These are phyloP conservation scores for Synergus laeviventris DNA, from an alignment of 2,888 invertebrate genomes.

Conservation along the genomic window DNA sequence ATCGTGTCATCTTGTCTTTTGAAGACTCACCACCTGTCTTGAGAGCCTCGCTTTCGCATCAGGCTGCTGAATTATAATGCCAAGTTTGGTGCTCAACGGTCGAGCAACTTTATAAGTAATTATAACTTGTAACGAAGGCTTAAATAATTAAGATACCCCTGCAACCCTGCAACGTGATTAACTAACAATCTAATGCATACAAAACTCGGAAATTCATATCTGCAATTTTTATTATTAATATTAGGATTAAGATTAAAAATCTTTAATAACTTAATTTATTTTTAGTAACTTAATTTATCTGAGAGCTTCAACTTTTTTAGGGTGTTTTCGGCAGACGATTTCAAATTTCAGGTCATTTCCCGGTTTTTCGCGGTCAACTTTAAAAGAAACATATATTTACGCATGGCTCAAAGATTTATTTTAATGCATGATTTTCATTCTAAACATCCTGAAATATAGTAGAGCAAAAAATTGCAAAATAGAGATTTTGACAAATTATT, in stretches of 20 bases:
- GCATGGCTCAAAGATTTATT: no score
- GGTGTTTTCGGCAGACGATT: no score
- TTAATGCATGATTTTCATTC: no score
- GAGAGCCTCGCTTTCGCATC: conserved; percentile 3
- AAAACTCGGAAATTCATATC: background rate
- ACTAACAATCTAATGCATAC: background rate
- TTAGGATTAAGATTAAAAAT: background rate
- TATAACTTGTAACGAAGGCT: conserved; percentile 16
- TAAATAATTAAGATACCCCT: conserved; percentile 24
- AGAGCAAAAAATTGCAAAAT: no score
- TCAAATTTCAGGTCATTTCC: no score
- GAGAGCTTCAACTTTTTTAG: no score
- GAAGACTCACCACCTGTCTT: conserved; percentile 10
- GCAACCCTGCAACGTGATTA: background rate
- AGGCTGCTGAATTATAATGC: background rate
- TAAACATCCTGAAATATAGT: no score
- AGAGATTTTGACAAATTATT: no score
- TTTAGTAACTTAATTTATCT: no score
- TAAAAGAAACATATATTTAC: no score
- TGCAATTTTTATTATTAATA: background rate
- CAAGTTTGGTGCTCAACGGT: background rate
- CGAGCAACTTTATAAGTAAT: conserved; percentile 3
- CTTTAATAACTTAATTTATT: background rate
- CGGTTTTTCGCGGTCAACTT: no score
- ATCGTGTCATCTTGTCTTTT: background rate